Base-by-base conservation (phyloP, 2,797 vertebrate species). In the Tapera naevia region DNA sequence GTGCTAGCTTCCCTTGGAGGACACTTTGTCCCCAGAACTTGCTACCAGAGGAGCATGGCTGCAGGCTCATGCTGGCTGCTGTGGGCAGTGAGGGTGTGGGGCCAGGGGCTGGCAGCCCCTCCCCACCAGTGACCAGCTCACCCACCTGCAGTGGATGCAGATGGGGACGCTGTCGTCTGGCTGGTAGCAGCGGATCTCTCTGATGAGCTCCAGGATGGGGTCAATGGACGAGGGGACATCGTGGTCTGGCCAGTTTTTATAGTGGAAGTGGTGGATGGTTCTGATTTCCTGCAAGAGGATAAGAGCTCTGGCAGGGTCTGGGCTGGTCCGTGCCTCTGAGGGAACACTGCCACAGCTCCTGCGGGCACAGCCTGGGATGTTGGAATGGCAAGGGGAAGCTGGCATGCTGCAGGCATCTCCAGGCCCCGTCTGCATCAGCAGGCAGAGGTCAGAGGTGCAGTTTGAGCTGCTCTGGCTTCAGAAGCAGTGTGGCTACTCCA, bases 71-170 rank as follows among this genome's bases (percentile, higher is more conserved):
- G 10, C 43, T 3, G 2, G 2, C 28, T 54, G 43, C 53, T 64
- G 21, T 0, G 0, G 48, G 61, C 23, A 2, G 2, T 2, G 0
- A 50, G 27, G 65, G 60, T 18, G 2, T 0, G 0, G 32, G 43
- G 5, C 17, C 4, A 10, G 1, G 25, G 62, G 7, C 81, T 3
- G 5, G 50, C 61, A 64, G 50, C 72, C 57, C 58, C 15, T 41
- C 66, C 54, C 41, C 3, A 3, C n/a, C 13, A 4, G 32, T 51
- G 35, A 24, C 17, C 23, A 22, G 66, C 19, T 75, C 46, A 35
- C 95, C 95, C 91, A 99, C 99, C 99, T 99, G 99, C 99, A 99
- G 97, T 99, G 99, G 95, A 99, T 96, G 91, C 99, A 99, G 80
- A 99, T 95, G 10, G 99, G 99, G 32, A 98, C 14, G 2, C 98